These are phyloP conservation scores for Hydropotes inermis DNA, from an alignment of 2,113 vertebrate genomes.

Conservation along the genomic window DNA sequence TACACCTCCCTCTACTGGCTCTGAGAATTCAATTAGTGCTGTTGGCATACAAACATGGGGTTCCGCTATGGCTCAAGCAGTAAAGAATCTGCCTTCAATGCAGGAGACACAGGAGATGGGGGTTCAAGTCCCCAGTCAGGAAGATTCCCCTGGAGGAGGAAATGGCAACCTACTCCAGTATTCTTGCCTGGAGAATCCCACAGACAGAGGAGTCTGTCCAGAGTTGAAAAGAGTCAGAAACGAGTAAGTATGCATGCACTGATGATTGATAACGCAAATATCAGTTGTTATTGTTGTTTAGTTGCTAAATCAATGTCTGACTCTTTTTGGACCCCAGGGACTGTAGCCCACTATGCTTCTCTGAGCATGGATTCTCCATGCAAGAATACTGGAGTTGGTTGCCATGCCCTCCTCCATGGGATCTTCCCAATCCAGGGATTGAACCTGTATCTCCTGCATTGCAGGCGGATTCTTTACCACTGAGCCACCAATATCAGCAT, in stretches of 20 bases:
- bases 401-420: not conserved
- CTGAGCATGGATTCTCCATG: not conserved
- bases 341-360: not conserved
- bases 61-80: not conserved
- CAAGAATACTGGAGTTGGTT: not conserved
- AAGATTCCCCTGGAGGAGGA: not conserved
- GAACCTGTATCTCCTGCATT: not conserved
- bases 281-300: not conserved
- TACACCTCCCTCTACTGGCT: constrained; percentile 76
- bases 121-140: not conserved
- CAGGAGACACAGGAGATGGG: not conserved
- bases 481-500: not conserved
- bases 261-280: not conserved
- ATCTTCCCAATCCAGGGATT: not conserved
- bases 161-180: not conserved
- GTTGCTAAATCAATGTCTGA: not conserved
- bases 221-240: not conserved
- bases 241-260: not conserved
- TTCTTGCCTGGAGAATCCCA: not conserved
- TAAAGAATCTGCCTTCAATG: not conserved
- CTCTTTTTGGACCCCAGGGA: not conserved
- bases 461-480: not conserved
- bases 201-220: not conserved
- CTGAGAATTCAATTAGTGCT: constrained; percentile 34
- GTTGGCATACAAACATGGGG: not conserved